Conservation (phyloP, 2,888 invertebrate species). For the Cenopis cana region DNA sequence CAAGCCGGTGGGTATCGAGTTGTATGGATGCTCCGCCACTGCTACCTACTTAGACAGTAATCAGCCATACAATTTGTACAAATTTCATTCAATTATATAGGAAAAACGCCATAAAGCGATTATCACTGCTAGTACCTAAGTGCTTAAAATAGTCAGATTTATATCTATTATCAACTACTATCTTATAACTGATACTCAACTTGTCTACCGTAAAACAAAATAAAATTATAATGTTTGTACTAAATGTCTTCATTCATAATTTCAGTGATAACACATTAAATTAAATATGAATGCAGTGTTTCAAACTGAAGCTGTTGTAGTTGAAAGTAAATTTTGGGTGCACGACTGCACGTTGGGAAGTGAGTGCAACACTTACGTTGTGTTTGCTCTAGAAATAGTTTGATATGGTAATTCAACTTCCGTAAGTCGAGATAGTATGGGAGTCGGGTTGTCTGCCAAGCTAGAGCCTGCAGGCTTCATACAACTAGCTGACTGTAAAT, state of each 20-base stretch:
- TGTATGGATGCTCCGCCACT: too few relatives aligned
- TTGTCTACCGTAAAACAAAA: constrained; percentile 44
- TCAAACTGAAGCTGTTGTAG: constrained; percentile 48
- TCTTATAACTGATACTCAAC: constrained; percentile 37
- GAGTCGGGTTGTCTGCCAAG: constrained; percentile 65
- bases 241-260: constrained; percentile 63
- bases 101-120: not conserved
- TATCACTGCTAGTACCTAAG: constrained; percentile 1
- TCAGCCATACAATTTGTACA: too few relatives aligned
- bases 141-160: constrained; percentile 33
- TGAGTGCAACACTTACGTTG: constrained; percentile 57
- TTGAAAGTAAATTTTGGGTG: constrained; percentile 26
- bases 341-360: constrained; percentile 19
- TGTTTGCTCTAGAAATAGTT: constrained; percentile 69
- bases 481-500: constrained; percentile 33
- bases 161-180: constrained; percentile 41
- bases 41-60: too few relatives aligned
- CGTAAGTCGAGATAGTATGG: constrained; percentile 64
- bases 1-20: too few relatives aligned
- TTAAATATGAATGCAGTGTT: constrained; percentile 51
- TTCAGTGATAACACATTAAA: constrained; percentile 59
- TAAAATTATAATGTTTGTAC: constrained; percentile 49
- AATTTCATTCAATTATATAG: not conserved
- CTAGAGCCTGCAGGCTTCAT: constrained; percentile 20
- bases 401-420: constrained; percentile 76